A percentile compares a stretch with the other conserved stretches of the same genome.
These are phyloP conservation scores for Microcebus lehilahytsara DNA, from an alignment of 2,113 vertebrate genomes.

Conservation along the genomic window DNA sequence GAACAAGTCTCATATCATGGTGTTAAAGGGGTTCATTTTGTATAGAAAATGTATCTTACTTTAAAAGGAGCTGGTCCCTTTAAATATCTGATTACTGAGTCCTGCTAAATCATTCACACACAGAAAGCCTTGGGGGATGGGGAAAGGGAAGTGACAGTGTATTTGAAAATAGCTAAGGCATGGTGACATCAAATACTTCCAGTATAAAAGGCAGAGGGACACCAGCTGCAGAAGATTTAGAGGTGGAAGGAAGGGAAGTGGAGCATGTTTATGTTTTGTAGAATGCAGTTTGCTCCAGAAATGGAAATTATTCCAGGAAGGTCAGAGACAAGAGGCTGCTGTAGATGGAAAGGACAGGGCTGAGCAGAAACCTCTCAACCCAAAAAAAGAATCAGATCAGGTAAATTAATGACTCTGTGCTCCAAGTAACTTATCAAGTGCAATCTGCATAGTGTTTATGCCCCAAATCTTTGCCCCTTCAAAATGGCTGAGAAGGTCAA, in stretches of 20 bases:
- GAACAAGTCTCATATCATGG: background rate
- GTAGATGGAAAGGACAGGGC: background rate
- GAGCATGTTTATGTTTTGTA: background rate
- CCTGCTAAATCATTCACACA: conserved; percentile 48
- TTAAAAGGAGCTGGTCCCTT: conserved; percentile 46
- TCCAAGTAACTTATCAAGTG: background rate
- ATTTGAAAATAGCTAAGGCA: conserved; percentile 45
- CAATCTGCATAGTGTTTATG: background rate
- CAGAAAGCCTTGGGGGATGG: background rate
- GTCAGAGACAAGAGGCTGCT: background rate
- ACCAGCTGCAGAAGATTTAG: background rate
- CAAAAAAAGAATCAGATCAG: background rate
- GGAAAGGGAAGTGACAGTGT: conserved; percentile 8
- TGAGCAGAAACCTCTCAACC: background rate
- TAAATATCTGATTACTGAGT: conserved; percentile 51
- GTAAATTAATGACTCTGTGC: background rate
- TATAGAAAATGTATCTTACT: conserved; percentile 19
- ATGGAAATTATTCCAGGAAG: conserved; percentile 1
- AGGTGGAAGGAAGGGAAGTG: background rate
- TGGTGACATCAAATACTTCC: background rate
- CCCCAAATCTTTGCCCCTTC: background rate
- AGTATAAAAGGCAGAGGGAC: background rate
- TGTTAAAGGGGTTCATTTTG: conserved; percentile 2
- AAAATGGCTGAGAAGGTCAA: background rate
- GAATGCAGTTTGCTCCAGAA: conserved; percentile 15